phyloP scores from a whole-genome alignment of 2,888 invertebrate species.

The Tillus elongatus region DNA sequence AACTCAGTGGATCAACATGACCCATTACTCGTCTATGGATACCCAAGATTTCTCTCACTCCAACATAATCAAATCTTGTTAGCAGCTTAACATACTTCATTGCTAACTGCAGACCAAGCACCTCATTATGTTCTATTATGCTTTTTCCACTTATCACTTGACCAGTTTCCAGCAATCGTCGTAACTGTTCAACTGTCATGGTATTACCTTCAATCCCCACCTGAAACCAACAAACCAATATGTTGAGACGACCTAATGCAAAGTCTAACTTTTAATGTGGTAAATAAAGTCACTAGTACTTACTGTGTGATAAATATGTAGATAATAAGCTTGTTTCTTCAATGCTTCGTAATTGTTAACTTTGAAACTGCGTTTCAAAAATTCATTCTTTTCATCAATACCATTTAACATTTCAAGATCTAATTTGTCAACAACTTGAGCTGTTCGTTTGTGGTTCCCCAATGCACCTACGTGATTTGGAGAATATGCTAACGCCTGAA shows the following conservation, averaged over 20 bases:
- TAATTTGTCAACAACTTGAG: constrained; percentile 79
- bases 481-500: constrained; percentile 63
- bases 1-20: constrained; percentile 87
- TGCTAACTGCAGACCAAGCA: constrained; percentile 87
- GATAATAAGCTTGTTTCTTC: constrained; percentile 91
- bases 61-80: constrained; percentile 68
- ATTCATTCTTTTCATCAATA: constrained; percentile 78
- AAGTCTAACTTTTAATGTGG: constrained; percentile 6
- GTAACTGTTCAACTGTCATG: constrained; percentile 84
- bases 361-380: constrained; percentile 66
- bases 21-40: constrained; percentile 90
- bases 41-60: constrained; percentile 78
- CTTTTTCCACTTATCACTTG: constrained; percentile 84
- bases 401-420: constrained; percentile 69
- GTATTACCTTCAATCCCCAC: constrained; percentile 96
- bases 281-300: constrained; percentile 11
- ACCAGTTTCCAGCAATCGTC: constrained; percentile 84
- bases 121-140: constrained; percentile 94
- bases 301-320: constrained; percentile 91
- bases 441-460: constrained; percentile 73
- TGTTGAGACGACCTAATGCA: too few species aligned
- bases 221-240: constrained; percentile 28
- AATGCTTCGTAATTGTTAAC: constrained; percentile 74
- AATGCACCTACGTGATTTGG: constrained; percentile 76
- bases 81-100: constrained; percentile 83